phyloP scores from a whole-genome alignment of 2,113 vertebrate species.

The Myanophis thanlyinensis region DNA sequence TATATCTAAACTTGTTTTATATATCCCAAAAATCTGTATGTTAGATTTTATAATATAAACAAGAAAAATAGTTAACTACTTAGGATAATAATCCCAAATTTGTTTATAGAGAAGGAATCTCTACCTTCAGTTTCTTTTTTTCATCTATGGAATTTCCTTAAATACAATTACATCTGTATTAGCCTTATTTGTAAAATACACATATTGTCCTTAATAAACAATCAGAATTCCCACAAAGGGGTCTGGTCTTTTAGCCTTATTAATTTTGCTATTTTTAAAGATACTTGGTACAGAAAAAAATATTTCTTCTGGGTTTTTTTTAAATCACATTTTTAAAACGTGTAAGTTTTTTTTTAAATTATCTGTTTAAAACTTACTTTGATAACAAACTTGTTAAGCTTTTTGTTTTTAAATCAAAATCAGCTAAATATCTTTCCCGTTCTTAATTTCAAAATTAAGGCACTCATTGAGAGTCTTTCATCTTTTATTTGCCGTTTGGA shows the following conservation, averaged over 20 bases:
- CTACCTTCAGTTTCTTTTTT: background rate
- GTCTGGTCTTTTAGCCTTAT: background rate
- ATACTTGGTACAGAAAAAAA: background rate
- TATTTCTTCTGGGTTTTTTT: background rate
- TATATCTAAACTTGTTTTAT: background rate
- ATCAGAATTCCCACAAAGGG: background rate
- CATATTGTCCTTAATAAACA: background rate
- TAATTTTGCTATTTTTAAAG: background rate
- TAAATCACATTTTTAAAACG: background rate
- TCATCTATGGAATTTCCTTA: background rate
- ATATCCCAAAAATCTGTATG: background rate
- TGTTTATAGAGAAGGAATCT: background rate
- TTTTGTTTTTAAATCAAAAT: background rate
- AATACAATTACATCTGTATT: background rate
- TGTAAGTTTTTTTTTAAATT: background rate
- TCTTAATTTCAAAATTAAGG: background rate
- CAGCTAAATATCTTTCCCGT: background rate
- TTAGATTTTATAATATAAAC: background rate
- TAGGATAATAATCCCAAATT: background rate
- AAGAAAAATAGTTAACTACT: background rate
- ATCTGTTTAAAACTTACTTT: background rate
- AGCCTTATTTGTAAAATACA: background rate
- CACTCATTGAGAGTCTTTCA: background rate
- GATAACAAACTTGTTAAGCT: background rate
- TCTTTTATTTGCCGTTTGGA: background rate